Evolutionary conservation across 2,797 vertebrate species (phyloP), one percentile per base, ranked within the genome.

Genomic region (Tympanoctomys barrerae): DNA sequence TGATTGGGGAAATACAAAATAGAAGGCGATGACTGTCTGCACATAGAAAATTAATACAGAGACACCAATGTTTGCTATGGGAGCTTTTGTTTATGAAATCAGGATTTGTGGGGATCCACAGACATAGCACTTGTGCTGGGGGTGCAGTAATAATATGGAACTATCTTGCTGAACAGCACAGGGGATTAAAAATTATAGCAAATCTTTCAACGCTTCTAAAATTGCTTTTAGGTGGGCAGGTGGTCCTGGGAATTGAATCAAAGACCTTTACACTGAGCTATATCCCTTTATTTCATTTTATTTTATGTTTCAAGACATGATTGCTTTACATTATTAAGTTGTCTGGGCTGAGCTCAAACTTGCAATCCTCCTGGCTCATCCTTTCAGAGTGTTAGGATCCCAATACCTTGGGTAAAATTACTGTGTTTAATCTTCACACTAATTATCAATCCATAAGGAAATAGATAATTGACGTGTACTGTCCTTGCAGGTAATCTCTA

Each of bases 171-270:
- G 42, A 80, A 14, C 28, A 90, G 75, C 4, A 68, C 10, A 62
- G 66, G 57, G 22, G 21, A 87, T 13, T 62, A 89, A 87, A 42
- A 89, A 78, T 52, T 49, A 81, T 91, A 78, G n/a, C 4, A 81
- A 90, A 87, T 52, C 26, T 36, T 84, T 93, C 54, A 89, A 75
- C 7, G 94, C 71, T 70, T 46, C 28, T 83, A 94, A 91, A 92
- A 64, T 39, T 24, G 81, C 1, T 7, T 49, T 77, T 46, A 46
- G 71, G 10, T 26, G 26, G 42, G 10, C 26, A 46, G 39, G 26
- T 49, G 4, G 39, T 77, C 26, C 26, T 77, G 13, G 26, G 42
- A 26, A 31, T 49, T 77, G 42, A 31, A 49, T 77, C 24, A 31
- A 77, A 26, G 71, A 13, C 42, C 42, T 49, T 77, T 31, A 16